Base-by-base conservation (phyloP, 2,888 invertebrate genomes). In the Epinotia ramella region DNA sequence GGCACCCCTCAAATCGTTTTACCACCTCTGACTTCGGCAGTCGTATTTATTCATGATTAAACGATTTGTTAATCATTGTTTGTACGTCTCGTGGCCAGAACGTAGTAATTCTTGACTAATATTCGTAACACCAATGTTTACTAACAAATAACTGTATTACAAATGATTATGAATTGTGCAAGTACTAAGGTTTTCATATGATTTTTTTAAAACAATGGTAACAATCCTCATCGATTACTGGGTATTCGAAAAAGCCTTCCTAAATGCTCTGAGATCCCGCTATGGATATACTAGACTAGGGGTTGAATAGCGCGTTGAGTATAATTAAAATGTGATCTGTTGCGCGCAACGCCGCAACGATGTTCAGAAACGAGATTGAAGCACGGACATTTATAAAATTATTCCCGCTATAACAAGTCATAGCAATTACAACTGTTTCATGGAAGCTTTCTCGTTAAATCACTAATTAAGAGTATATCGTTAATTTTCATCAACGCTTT, bases 401-500 rank as follows among this genome's bases (percentile, higher is more conserved):
- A 11, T 7, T 20, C 24, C 24, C 59, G 2, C 24, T 33, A 33
- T 62, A 62, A 62, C 9, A 28, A 60, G 6, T 60, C 60, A 33
- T 28, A 16, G 33, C 13, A 6, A 60, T 60, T 60, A n/a, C 12
- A 28, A 60, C 33, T 20, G 28, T 49, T 24, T 66, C 63, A 44
- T 53, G 66, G 66, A 66, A 66, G 24, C n/a, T 49, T 53, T 28
- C 53, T 28, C 66, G 33, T 66, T 66, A 56, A n/a, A 33, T 12
- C 20, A 40, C 13, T 49, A 73, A 53, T 59, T 33, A 73, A 20
- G 18, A 13, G 18, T 11, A 11, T 60, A 60, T 53, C 66, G 18
- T 63, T 63, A 63, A 63, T 63, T 63, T 66, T 66, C 66, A 66
- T 66, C 49, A 66, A 49, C 62, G 62, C 33, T 62, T 62, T 12